A percentile compares a stretch with the other conserved stretches of the same genome.
Conservation (phyloP, 1,140 invertebrate genomes). For the Leguminivora glycinivorella region DNA sequence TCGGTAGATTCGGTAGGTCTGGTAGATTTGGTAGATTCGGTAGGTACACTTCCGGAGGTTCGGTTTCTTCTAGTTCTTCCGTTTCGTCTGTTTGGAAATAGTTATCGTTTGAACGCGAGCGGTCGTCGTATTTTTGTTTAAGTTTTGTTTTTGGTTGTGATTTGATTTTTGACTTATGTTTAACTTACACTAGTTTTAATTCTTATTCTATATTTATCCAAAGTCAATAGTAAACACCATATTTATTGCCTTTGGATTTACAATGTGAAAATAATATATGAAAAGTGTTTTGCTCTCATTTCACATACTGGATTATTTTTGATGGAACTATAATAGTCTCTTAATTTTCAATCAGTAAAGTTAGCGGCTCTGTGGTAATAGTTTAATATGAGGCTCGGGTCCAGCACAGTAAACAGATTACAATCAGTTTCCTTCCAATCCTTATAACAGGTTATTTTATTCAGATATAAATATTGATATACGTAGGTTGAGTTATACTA, state of each 20-base stretch:
- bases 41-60: conserved; percentile 43
- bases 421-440: not conserved
- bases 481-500: too few relatives aligned
- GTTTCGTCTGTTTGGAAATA: conserved; percentile 58
- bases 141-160: conserved; percentile 29
- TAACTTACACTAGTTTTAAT: not conserved
- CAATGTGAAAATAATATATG: not conserved
- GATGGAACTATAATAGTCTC: not conserved
- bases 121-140: conserved; percentile 71
- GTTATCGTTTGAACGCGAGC: conserved; percentile 44
- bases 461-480: too few relatives aligned
- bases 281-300: not conserved
- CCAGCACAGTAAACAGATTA: not conserved
- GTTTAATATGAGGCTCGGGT: conserved; percentile 7
- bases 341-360: conserved; percentile 12
- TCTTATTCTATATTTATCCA: not conserved
- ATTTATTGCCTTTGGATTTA: conserved; percentile 1
- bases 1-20: conserved; percentile 39
- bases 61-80: conserved; percentile 47
- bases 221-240: not conserved
- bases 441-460: too few relatives aligned
- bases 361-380: not conserved
- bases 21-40: conserved; percentile 42
- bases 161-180: conserved; percentile 35
- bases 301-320: not conserved